Percentiles rank a stretch among this genome's conserved stretches.
Conservation (phyloP, 2,797 vertebrate species). For the Pipistrellus pipistrellus region DNA sequence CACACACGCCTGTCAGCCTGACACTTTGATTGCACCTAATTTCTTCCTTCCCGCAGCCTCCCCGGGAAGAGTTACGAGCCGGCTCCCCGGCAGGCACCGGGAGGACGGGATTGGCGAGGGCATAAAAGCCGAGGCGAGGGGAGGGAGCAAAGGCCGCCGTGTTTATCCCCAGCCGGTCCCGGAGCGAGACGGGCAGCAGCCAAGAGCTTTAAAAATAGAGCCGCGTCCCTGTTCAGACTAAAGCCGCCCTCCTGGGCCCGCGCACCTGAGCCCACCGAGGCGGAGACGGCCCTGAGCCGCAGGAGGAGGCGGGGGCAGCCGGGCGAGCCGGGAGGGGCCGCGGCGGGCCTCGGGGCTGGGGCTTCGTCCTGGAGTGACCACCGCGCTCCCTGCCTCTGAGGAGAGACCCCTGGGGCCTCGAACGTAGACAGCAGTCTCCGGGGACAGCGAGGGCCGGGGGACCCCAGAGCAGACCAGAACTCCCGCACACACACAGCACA, state of each 20-base stretch:
- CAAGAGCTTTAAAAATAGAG: constrained; percentile 80
- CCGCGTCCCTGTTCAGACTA: constrained; percentile 1
- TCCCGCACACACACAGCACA: background rate
- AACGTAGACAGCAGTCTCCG: background rate
- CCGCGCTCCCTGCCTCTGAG: too few species aligned
- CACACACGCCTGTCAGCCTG: constrained; percentile 57
- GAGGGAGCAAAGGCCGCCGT: constrained; percentile 77
- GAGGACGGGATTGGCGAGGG: constrained; percentile 85
- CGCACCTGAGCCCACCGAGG: background rate
- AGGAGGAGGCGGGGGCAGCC: background rate
- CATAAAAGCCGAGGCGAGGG: constrained; percentile 84
- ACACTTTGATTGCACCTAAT: constrained; percentile 87
- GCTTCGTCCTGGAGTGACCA: background rate
- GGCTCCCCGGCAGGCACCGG: constrained; percentile 80
- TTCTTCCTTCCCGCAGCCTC: constrained; percentile 84
- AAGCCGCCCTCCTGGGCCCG: background rate
- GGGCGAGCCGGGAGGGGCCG: background rate
- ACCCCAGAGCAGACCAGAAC: background rate
- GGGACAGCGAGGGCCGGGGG: background rate
- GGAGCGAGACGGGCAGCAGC: constrained; percentile 72
- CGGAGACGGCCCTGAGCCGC: background rate
- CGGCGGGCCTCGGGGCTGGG: background rate
- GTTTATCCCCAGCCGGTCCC: constrained; percentile 85
- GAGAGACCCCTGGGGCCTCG: background rate
- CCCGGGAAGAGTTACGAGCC: constrained; percentile 85